A percentile compares a stretch with the other conserved stretches of the same genome.
phyloP scores from a whole-genome alignment of 2,797 vertebrate genomes.

The Myotis findleyi region DNA sequence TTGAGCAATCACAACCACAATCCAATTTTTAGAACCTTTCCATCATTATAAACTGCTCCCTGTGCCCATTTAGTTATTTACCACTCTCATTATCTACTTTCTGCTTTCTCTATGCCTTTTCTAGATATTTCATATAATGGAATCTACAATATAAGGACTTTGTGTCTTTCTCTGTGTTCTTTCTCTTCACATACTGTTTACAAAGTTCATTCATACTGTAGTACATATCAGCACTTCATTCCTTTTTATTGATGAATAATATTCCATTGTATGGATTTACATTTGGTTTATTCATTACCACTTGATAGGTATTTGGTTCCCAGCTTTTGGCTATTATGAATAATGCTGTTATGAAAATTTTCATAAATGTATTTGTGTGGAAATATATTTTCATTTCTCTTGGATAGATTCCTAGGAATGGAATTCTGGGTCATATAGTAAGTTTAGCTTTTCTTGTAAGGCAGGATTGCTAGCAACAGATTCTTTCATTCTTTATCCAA shows the following conservation, averaged over 20 bases:
- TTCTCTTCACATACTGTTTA: background rate
- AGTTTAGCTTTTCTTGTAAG: background rate
- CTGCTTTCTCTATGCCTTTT: background rate
- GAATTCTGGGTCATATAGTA: background rate
- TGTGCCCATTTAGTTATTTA: background rate
- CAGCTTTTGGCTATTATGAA: background rate
- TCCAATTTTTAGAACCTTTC: background rate
- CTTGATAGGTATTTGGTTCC: background rate
- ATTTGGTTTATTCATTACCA: background rate
- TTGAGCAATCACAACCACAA: background rate
- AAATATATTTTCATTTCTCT: constrained; percentile 10
- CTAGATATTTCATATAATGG: background rate
- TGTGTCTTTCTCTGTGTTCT: background rate
- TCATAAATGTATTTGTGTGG: background rate
- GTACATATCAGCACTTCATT: background rate
- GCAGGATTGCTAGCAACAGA: background rate
- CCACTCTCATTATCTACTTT: background rate
- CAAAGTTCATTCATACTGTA: background rate
- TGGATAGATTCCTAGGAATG: background rate
- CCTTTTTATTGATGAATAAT: background rate
- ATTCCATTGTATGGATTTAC: background rate
- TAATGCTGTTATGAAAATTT: background rate
- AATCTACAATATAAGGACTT: background rate
- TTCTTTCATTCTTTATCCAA: background rate
- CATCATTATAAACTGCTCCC: background rate